Evolutionary conservation across 2,797 vertebrate genomes (phyloP).

Genomic region (Pipistrellus nathusii): DNA sequence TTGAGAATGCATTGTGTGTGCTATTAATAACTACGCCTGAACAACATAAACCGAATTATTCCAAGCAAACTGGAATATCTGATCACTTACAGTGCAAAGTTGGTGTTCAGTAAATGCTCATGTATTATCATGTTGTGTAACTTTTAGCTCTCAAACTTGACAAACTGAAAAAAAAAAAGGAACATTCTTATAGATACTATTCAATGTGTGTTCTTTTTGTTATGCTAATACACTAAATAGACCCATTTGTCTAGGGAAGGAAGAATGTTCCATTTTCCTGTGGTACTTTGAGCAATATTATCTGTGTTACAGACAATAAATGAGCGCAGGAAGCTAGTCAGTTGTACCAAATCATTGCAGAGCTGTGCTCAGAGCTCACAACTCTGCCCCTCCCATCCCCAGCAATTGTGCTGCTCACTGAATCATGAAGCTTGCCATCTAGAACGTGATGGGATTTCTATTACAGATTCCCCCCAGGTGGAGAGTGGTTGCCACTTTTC

Average conservation of each 20-base stretch:
- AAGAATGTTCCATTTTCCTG: neutral
- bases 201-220: neutral
- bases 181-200: neutral
- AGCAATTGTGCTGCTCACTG: neutral
- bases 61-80: neutral
- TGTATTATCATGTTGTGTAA: neutral
- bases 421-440: neutral
- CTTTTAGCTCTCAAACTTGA: neutral
- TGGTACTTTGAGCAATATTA: neutral
- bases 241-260: neutral
- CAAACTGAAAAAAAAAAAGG: neutral
- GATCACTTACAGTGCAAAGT: neutral
- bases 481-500: neutral
- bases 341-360: neutral
- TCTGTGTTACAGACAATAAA: neutral
- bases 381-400: neutral
- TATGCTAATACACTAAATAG: neutral
- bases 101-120: neutral
- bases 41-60: neutral
- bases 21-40: slow-evolving; percentile 21
- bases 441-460: neutral
- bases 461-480: neutral
- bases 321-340: neutral
- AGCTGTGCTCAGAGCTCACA: slow-evolving; percentile 38
- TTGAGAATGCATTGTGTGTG: neutral